Evolutionary conservation across 2,888 invertebrate species (phyloP).

Genomic region (Creontiades dilutus): DNA sequence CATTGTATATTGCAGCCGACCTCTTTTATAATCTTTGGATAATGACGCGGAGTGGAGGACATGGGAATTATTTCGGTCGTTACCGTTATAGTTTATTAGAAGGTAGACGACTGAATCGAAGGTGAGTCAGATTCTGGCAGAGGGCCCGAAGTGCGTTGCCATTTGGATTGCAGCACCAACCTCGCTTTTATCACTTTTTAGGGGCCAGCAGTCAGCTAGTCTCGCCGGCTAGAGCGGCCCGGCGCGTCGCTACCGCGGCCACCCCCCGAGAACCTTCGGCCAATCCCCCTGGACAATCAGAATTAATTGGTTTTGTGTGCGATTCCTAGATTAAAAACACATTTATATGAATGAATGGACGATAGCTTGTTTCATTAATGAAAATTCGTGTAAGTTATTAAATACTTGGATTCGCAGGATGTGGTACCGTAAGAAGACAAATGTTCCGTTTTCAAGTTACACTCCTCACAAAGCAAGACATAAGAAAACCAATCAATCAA

Average conservation of each 20-base stretch:
- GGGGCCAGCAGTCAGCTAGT: constrained; percentile 17
- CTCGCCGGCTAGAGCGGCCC: constrained; percentile 23
- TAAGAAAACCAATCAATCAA: no score
- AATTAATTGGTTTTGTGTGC: no score
- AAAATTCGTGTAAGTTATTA: no score
- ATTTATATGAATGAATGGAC: no score
- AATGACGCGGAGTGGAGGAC: neutral
- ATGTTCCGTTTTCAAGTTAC: no score
- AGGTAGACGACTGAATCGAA: constrained; percentile 43
- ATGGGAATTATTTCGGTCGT: constrained; percentile 35
- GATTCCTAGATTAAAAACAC: no score
- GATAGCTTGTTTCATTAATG: no score
- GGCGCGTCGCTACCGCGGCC: neutral
- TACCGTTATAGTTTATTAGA: constrained; percentile 23
- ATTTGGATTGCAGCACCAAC: constrained; percentile 40
- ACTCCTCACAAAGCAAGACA: no score
- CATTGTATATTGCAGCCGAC: neutral
- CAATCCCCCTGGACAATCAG: no score
- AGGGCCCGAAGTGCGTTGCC: constrained; percentile 40
- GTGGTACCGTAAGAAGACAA: no score
- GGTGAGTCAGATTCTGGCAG: constrained; percentile 27
- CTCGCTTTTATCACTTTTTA: constrained; percentile 19
- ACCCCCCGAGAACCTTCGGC: no score
- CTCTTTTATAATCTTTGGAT: neutral
- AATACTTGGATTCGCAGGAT: no score